Evolutionary conservation across 1,140 invertebrate genomes (phyloP).

Genomic region (Ptiloglossa arizonensis): DNA sequence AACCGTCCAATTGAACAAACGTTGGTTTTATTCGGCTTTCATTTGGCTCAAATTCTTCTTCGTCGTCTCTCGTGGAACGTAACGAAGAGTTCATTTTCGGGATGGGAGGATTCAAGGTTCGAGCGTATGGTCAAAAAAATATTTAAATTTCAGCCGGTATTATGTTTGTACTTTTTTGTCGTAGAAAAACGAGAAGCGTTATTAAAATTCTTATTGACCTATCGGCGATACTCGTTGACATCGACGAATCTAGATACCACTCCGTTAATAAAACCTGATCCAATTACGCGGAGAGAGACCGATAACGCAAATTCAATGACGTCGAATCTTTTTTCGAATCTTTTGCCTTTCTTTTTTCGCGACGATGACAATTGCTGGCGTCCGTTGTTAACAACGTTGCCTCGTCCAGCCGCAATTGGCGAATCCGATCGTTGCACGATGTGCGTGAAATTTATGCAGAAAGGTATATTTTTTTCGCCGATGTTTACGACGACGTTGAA

Average conservation of each 20-base stretch:
- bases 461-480: not conserved
- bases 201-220: slow-evolving; percentile 11
- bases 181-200: too few species aligned
- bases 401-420: not conserved
- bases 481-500: not conserved
- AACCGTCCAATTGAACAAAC: too few species aligned
- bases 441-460: not conserved
- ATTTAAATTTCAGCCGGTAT: too few species aligned
- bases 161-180: too few species aligned
- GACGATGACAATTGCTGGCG: not conserved
- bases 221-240: not conserved
- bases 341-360: not conserved
- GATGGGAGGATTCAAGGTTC: too few species aligned
- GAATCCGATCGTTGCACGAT: not conserved
- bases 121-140: too few species aligned
- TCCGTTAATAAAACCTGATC: not conserved
- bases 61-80: too few species aligned
- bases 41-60: too few species aligned
- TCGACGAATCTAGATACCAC: not conserved
- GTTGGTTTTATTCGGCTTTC: too few species aligned
- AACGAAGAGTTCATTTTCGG: too few species aligned
- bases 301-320: not conserved
- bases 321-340: not conserved
- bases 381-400: not conserved
- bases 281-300: not conserved